Base-by-base conservation (phyloP, 2,888 invertebrate genomes). In the Podabrus alpinus region DNA sequence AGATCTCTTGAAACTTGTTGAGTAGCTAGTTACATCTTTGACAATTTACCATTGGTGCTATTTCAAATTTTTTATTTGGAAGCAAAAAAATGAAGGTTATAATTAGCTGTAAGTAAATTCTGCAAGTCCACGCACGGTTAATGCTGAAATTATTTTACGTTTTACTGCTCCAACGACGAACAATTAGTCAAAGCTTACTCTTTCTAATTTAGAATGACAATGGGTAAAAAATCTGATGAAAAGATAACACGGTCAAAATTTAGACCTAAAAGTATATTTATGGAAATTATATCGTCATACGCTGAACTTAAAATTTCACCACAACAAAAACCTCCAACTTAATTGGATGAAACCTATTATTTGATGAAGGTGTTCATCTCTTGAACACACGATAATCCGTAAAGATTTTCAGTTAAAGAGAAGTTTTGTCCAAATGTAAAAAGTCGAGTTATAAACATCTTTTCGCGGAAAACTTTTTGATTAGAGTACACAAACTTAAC, bases 1-100 rank as follows among this genome's bases (percentile, higher is more conserved):
- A 71, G 71, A 29, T 17, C 21, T 71, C 62, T 64, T 21, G 19
- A 64, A 64, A 64, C 45, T 45, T 45, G 45, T 45, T 45, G 45
- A 45, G 45, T 45, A 45, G 45, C 45, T 45, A 45, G 45, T 45
- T 45, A 45, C 45, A 45, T 45, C 45, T 45, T 45, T 45, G 45
- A 45, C 45, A 45, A 45, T 45, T 45, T 45, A n/a, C 45, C 9
- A 45, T n/a, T 45, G 45, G 45, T 45, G 7, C 45, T n/a, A 45
- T 45, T 45, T n/a, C n/a, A 45, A 45, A 45, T 45, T 45, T 45
- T 5, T 21, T n/a, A 7, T 45, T 45, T 45, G 45, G n/a, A 45
- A 45, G 9, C 45, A n/a, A n/a, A 45, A n/a, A n/a, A n/a, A n/a
- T n/a, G n/a, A n/a, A 45, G 45, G 45, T n/a, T n/a, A 45, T 45